A percentile compares a stretch with the other conserved stretches of the same genome.
phyloP scores from a whole-genome alignment of 2,797 vertebrate genomes.

The Pempheris klunzingeri region DNA sequence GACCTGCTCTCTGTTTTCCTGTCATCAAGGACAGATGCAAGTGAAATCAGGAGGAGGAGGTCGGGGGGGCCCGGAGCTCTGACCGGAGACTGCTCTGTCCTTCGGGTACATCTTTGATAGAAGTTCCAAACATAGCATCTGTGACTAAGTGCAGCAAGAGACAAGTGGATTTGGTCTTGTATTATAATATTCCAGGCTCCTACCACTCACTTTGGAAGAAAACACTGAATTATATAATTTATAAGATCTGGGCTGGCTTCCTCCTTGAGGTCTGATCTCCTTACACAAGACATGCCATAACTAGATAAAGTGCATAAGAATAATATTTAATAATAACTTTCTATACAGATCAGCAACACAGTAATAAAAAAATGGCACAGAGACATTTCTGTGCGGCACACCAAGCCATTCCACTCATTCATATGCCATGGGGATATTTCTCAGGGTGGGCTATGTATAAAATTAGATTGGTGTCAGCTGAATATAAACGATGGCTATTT shows the following conservation, averaged over 20 bases:
- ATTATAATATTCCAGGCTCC: neutral
- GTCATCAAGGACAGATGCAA: constrained; percentile 39
- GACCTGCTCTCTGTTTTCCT: constrained; percentile 39
- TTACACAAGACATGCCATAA: neutral
- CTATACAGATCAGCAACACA: constrained; percentile 14
- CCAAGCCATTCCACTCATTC: constrained; percentile 51
- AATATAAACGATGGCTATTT: constrained; percentile 83
- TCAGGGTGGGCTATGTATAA: constrained; percentile 70
- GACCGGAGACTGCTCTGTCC: constrained; percentile 1
- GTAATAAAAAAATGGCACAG: constrained; percentile 21
- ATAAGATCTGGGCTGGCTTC: neutral
- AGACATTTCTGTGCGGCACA: constrained; percentile 49
- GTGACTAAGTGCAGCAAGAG: constrained; percentile 27
- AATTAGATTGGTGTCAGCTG: constrained; percentile 82
- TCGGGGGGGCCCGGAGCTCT: constrained; percentile 29
- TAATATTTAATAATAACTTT: constrained; percentile 23
- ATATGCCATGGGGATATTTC: constrained; percentile 59
- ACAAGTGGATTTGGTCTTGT: constrained; percentile 27
- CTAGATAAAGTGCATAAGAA: neutral
- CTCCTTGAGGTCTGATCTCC: constrained; percentile 13
- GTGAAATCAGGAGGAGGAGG: constrained; percentile 28
- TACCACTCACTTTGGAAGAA: constrained; percentile 8
- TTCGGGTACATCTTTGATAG: neutral
- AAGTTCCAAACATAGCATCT: constrained; percentile 27
- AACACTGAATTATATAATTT: constrained; percentile 33